phyloP scores from a whole-genome alignment of 2,888 invertebrate species.

The Pinctada fucata region DNA sequence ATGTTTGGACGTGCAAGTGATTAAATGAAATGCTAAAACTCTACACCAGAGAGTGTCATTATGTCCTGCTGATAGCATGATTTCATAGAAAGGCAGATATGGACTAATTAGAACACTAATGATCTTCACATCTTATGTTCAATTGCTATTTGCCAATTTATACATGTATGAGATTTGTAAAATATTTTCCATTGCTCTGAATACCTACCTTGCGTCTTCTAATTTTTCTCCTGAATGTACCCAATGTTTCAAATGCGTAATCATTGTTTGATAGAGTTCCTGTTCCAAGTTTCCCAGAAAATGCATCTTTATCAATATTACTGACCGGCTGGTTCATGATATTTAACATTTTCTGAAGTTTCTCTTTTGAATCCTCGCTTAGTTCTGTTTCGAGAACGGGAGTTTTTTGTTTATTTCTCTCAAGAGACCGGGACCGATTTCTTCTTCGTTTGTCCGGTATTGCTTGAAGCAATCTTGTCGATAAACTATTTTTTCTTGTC shows the following conservation, averaged over 20 bases:
- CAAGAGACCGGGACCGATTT: slow-evolving; percentile 10
- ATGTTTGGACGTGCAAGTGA: no score
- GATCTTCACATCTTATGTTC: no score
- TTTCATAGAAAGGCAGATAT: no score
- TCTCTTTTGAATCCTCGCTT: slow-evolving; percentile 14
- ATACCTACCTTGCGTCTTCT: slow-evolving; percentile 25
- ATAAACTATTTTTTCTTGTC: slow-evolving; percentile 30
- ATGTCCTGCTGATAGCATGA: no score
- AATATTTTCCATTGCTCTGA: neutral
- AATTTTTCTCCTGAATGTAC: slow-evolving; percentile 26
- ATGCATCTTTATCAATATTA: neutral
- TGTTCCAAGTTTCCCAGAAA: neutral
- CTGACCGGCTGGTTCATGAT: slow-evolving; percentile 4
- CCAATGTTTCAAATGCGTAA: slow-evolving; percentile 20
- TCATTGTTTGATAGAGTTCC: slow-evolving; percentile 3
- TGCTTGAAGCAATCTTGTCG: slow-evolving; percentile 28
- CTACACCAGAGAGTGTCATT: no score
- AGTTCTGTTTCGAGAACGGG: slow-evolving; percentile 3
- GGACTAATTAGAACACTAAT: no score
- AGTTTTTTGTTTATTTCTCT: neutral
- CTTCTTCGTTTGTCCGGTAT: slow-evolving; percentile 5
- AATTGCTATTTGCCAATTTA: no score
- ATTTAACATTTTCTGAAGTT: slow-evolving; percentile 21
- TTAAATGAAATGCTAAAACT: no score
- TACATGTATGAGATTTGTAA: no score